Percentiles rank a stretch among this genome's conserved stretches.
Conservation (phyloP, 2,113 vertebrate genomes). For the Dryoscopus gambensis region DNA sequence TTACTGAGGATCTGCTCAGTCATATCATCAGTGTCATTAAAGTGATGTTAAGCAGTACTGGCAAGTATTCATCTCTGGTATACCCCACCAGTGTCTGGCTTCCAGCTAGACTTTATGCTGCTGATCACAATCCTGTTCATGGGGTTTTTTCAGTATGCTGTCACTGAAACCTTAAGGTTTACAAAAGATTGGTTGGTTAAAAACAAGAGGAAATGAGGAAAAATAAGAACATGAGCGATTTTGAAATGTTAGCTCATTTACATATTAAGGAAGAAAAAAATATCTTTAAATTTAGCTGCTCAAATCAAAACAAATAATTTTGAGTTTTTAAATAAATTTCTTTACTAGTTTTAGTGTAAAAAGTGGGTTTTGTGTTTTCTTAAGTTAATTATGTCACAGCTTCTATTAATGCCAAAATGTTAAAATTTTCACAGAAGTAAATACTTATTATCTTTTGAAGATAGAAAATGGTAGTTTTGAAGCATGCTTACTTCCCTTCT, state of each 20-base stretch:
- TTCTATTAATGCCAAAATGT: background rate
- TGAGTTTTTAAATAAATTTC: background rate
- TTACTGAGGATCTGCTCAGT: background rate
- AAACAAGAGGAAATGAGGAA: background rate
- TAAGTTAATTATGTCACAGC: background rate
- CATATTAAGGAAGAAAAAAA: background rate
- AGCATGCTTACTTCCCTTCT: background rate
- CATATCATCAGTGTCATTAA: background rate
- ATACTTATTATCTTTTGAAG: background rate
- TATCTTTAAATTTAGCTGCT: background rate
- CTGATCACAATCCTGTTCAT: background rate
- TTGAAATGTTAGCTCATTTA: background rate
- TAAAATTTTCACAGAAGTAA: background rate
- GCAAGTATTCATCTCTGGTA: background rate
- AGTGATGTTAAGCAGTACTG: background rate
- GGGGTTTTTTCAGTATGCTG: background rate
- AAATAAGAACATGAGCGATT: fast-evolving
- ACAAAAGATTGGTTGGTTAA: background rate
- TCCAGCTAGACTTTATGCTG: background rate
- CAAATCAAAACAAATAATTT: background rate
- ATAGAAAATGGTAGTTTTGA: background rate
- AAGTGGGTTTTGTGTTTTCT: background rate
- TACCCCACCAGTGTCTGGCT: background rate
- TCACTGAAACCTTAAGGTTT: background rate
- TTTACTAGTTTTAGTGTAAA: background rate